These are phyloP conservation scores for Mesaphorura yosii DNA, from an alignment of 1,140 invertebrate genomes.

Conservation along the genomic window DNA sequence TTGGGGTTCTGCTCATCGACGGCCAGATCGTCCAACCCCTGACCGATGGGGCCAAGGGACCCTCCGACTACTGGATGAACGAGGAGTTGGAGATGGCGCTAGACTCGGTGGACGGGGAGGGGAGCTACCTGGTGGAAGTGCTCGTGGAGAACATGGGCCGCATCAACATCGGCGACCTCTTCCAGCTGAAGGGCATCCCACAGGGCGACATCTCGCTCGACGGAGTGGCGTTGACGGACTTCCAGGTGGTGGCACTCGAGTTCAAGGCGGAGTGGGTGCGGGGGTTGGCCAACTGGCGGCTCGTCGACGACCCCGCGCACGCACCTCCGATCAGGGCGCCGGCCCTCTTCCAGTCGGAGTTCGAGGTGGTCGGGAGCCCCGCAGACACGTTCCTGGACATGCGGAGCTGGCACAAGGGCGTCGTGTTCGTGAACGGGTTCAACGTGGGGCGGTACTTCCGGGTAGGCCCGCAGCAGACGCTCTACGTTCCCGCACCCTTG, in stretches of 20 bases:
- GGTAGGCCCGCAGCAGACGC: conserved; percentile 45
- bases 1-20: conserved; percentile 42
- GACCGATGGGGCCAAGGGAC: neutral
- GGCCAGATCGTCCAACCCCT: conserved; percentile 35
- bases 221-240: conserved; percentile 32
- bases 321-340: conserved; percentile 26
- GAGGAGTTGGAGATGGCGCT: neutral
- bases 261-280: conserved; percentile 37
- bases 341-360: conserved; percentile 32
- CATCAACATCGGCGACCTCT: conserved; percentile 40
- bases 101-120: neutral
- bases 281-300: conserved; percentile 32
- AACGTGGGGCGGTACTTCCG: conserved; percentile 42
- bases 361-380: conserved; percentile 31
- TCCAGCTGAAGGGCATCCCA: conserved; percentile 41
- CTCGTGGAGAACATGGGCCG: conserved; percentile 43
- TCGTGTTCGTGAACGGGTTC: conserved; percentile 53
- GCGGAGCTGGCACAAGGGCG: conserved; percentile 42
- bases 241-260: conserved; percentile 39
- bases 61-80: neutral
- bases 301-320: neutral
- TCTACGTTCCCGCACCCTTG: conserved; percentile 48
- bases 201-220: conserved; percentile 36
- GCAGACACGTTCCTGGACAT: conserved; percentile 38
- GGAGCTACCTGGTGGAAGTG: conserved; percentile 34